Base-by-base conservation (phyloP, 2,113 vertebrate genomes). In the Callipepla californica region DNA sequence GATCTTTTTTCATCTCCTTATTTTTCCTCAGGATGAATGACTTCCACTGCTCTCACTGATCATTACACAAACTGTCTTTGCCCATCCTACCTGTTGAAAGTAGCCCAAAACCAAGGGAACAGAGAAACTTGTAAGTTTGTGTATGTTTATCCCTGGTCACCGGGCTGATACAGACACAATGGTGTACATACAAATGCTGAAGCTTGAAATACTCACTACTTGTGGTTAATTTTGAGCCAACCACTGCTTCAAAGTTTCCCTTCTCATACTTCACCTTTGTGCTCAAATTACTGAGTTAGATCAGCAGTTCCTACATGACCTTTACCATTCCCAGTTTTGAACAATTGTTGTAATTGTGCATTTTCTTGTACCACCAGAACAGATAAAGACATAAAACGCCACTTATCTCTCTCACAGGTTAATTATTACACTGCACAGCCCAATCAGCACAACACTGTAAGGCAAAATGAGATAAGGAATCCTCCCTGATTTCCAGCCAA, bases 381-480 rank as follows among this genome's bases (percentile, higher is more conserved):
- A 36, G 36, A 57, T 13, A 32, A 58, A 62, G 12, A 32, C 9
- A n/a, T 7, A 9, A 76, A 87, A 28, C 0, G 3, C 6, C 48
- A 8, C 14, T 58, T 21, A 0, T 11, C 34, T 57, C 47, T 90
- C 63, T 36, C 40, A 19, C n/a, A 4, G 42, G n/a, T 62, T 58
- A 80, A 69, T 59, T 28, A 86, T 32, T 48, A 59, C 32, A 34
- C 36, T 7, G 17, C 61, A 10, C 19, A 65, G 30, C 40, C 30
- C 58, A 11, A 36, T 8, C 0, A 0, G 22, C 23, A 30, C 40
- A 51, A 58, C 6, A 2, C 13, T 1, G 0, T 11, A 42, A 51
- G 42, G 47, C 34, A 6, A 8, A 82, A 32, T 0, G 0, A 8
- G 18, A 67, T 48, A 25, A 34, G 6, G 28, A 79, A 76, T 9